A percentile compares a stretch with the other conserved stretches of the same genome.
Conservation (phyloP, 2,113 vertebrate species). For the Rhinolophus sinicus region DNA sequence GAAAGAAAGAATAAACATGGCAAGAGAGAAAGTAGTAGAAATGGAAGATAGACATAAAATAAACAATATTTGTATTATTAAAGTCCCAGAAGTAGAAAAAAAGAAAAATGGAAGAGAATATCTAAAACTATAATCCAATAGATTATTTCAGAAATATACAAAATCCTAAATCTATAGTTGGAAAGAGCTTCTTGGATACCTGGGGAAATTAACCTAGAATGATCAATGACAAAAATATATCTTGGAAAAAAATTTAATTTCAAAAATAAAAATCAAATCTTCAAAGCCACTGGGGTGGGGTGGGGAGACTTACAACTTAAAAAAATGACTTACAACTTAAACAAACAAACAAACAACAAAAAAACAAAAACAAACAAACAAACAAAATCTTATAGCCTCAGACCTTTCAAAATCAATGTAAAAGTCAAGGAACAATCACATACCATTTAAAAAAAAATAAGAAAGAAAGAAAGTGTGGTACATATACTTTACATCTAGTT, state of each 20-base stretch:
- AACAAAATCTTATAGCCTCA: background rate
- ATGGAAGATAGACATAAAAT: background rate
- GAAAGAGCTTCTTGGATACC: background rate
- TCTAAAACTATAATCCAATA: background rate
- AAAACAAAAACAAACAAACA: background rate
- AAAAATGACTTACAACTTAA: background rate
- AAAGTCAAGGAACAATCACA: background rate
- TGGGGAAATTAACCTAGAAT: background rate
- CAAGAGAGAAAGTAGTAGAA: background rate
- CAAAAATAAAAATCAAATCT: background rate
- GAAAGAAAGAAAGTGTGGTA: background rate
- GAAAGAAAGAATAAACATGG: background rate
- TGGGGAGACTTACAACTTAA: background rate
- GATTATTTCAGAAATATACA: background rate
- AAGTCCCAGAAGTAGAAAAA: background rate
- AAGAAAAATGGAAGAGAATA: background rate
- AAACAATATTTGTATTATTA: background rate
- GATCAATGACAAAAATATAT: background rate
- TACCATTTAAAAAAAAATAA: background rate
- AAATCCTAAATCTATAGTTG: background rate
- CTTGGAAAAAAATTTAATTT: background rate
- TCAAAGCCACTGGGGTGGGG: background rate
- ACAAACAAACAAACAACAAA: background rate
- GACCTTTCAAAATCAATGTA: background rate
- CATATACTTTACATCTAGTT: background rate